Base-by-base conservation (phyloP, 2,888 invertebrate genomes). In the Rapana venosa region DNA sequence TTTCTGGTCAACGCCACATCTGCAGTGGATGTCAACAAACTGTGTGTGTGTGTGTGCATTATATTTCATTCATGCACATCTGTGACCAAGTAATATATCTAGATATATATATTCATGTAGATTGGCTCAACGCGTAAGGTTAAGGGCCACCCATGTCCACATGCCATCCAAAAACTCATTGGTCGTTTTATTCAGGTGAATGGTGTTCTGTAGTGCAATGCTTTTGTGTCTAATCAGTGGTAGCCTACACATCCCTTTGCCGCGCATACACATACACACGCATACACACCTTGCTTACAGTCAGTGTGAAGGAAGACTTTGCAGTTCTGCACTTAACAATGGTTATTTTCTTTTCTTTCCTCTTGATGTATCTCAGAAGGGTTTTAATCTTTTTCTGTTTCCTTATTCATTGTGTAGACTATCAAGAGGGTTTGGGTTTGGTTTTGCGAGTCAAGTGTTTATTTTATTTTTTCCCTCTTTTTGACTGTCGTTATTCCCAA, bases 281-380 rank as follows among this genome's bases (percentile, higher is more conserved):
- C 79, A 79, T n/a, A 79, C 79, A 79, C 79, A 79, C 79, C 66
- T 26, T n/a, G n/a, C 79, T 26, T n/a, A 79, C 79, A 79, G 26
- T 26, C 79, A 6, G 26, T 26, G 26, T 26, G 26, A 79, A 20
- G n/a, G 26, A 79, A 20, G 4, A 20, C 20, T n/a, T 32, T n/a
- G n/a, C 79, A 79, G 26, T n/a, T n/a, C 22, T n/a, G 20, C 17
- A 66, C 66, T 66, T 26, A 2, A 1, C 5, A 17, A 22, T 66
- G 66, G 66, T n/a, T 77, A 4, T 77, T 22, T 77, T 26, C n/a
- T 26, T 15, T 26, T 77, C 15, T 30, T 26, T 30, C 30, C 15
- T 77, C 0, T 15, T 30, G 5, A 8, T 26, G 77, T n/a, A 77
- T 77, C 30, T 8, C 8, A 30, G 77, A 77, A 77, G n/a, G n/a